Evolutionary conservation across 2,113 vertebrate genomes (phyloP).

Genomic region (Marmota flaviventris): DNA sequence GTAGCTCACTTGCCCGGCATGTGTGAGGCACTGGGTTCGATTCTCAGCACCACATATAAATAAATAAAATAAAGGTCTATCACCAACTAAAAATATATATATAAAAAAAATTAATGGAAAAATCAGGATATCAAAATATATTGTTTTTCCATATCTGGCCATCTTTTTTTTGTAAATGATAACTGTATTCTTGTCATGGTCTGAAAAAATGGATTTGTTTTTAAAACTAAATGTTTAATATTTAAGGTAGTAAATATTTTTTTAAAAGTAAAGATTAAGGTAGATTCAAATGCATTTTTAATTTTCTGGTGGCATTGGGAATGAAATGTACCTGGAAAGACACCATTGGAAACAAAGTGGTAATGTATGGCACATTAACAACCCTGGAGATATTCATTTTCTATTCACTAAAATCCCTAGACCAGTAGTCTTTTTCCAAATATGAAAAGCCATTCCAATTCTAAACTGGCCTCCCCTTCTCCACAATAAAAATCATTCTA

Average conservation of each 20-base stretch:
- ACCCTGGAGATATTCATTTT: conserved; percentile 27
- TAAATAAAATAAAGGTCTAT: no score
- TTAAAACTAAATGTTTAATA: not conserved
- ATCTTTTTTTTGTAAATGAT: not conserved
- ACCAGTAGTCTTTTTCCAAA: conserved; percentile 50
- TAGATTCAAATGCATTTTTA: conserved; percentile 34
- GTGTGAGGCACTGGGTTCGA: no score
- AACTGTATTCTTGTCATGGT: not conserved
- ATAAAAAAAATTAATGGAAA: not conserved
- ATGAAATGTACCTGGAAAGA: not conserved
- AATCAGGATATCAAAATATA: not conserved
- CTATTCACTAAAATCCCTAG: not conserved
- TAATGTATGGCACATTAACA: not conserved
- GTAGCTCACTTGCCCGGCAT: no score
- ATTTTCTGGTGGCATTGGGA: not conserved
- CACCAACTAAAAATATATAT: no score
- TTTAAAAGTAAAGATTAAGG: not conserved
- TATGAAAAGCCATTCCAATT: not conserved
- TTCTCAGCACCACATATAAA: no score
- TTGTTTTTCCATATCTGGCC: not conserved
- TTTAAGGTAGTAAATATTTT: not conserved
- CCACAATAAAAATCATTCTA: not conserved
- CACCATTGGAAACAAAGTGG: conserved; percentile 1
- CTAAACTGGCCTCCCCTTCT: conserved; percentile 39
- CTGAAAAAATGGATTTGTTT: not conserved